Conservation (phyloP, 2,888 invertebrate genomes). For the Lapara coniferarum region DNA sequence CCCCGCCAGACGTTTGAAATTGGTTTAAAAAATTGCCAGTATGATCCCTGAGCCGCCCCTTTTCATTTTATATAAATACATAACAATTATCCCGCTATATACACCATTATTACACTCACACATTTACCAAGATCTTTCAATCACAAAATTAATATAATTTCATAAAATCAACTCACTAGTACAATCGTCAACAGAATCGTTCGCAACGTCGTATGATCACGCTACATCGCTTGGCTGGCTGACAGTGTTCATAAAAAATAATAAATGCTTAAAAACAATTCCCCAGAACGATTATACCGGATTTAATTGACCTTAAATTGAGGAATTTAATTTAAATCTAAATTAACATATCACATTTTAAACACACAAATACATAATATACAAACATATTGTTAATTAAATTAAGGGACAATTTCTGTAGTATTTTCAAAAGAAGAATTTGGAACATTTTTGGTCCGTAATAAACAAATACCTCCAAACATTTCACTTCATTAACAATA, state of each 20-base stretch:
- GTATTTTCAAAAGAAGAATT: constrained; percentile 6
- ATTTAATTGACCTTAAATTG: constrained; percentile 15
- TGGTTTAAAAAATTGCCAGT: not conserved
- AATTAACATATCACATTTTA: constrained; percentile 22
- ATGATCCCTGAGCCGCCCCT: not conserved
- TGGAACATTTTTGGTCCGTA: constrained; percentile 21
- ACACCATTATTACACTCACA: not conserved
- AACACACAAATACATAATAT: constrained; percentile 22
- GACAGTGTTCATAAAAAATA: constrained; percentile 21
- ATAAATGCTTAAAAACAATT: constrained; percentile 21
- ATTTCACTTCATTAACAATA: not conserved
- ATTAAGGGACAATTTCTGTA: constrained; percentile 7
- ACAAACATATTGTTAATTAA: constrained; percentile 20
- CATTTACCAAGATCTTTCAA: constrained; percentile 23
- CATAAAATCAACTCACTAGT: constrained; percentile 5
- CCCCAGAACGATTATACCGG: constrained; percentile 11
- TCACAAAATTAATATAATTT: constrained; percentile 15
- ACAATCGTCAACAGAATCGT: constrained; percentile 21
- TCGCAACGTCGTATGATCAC: constrained; percentile 18
- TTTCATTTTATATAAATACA: constrained; percentile 6
- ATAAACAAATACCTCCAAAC: constrained; percentile 10
- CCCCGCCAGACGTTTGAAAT: not conserved
- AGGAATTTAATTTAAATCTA: constrained; percentile 18
- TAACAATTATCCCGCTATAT: constrained; percentile 2
- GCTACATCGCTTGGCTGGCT: not conserved